phyloP scores from a whole-genome alignment of 30 jellyfish, hydroid and myxozoan genomes.

The Chironex yamaguchii region DNA sequence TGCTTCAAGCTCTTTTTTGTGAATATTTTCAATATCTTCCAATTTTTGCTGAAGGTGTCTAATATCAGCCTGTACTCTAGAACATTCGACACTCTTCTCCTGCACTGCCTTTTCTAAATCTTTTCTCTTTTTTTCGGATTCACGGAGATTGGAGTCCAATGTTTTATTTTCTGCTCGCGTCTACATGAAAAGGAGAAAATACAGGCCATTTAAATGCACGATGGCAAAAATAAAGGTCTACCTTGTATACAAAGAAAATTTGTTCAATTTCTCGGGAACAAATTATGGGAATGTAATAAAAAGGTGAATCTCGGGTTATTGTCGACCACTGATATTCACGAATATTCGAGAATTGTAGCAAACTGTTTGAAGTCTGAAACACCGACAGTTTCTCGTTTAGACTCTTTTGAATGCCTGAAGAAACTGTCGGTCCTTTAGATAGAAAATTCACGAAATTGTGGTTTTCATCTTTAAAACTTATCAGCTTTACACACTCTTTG shows the following conservation, averaged over 20 bases:
- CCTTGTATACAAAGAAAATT: neutral
- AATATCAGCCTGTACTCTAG: constrained; percentile 71
- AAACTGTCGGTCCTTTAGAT: too few species aligned
- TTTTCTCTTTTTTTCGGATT: constrained; percentile 57
- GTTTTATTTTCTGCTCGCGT: constrained; percentile 40
- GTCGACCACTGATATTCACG: too few species aligned
- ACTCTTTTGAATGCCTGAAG: too few species aligned
- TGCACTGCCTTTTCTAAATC: constrained; percentile 55
- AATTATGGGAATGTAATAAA: too few species aligned
- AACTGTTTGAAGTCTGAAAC: too few species aligned
- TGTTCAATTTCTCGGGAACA: too few species aligned
- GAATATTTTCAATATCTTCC: constrained; percentile 81
- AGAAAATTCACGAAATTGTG: too few species aligned
- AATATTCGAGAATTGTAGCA: too few species aligned
- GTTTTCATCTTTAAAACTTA: too few species aligned
- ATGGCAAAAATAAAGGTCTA: neutral
- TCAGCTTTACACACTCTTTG: too few species aligned
- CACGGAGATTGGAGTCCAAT: constrained; percentile 45
- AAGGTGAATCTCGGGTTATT: too few species aligned
- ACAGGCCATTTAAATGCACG: neutral
- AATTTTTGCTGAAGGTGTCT: constrained; percentile 69
- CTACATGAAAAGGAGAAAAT: constrained; percentile 26
- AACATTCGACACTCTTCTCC: constrained; percentile 58
- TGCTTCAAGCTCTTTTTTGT: constrained; percentile 78
- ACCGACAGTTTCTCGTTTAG: too few species aligned